phyloP scores from a whole-genome alignment of 2,113 vertebrate genomes.

The Regulus satrapa region DNA sequence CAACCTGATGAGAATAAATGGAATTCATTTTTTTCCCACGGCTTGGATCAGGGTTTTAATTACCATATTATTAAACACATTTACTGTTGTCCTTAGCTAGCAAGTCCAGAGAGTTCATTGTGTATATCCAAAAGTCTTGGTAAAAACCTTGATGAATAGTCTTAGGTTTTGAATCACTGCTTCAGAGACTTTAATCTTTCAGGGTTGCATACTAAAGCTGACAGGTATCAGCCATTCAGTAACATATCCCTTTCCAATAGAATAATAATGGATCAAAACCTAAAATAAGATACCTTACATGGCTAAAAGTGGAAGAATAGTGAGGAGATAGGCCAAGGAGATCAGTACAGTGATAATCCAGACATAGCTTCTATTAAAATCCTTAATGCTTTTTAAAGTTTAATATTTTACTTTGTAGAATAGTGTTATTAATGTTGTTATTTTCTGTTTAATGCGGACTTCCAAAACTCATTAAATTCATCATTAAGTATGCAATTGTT shows the following conservation, averaged over 20 bases:
- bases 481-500: not conserved
- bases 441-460: not conserved
- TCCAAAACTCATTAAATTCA: not conserved
- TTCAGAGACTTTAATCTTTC: not conserved
- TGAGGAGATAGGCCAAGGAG: not conserved
- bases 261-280: not conserved
- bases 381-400: not conserved
- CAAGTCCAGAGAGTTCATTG: not conserved
- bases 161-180: not conserved
- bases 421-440: not conserved
- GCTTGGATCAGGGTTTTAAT: not conserved
- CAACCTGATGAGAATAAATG: not conserved
- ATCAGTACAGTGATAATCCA: not conserved
- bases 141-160: not conserved
- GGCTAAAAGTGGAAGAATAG: not conserved
- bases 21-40: not conserved
- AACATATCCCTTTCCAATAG: too few relatives aligned
- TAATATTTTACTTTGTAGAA: not conserved
- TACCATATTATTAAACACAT: not conserved
- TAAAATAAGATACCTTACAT: not conserved
- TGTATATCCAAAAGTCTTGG: not conserved
- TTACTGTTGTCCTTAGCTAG: not conserved
- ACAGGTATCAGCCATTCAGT: not conserved
- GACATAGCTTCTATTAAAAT: not conserved
- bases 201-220: not conserved